Conservation (phyloP, 2,113 vertebrate species). For the Megaceryle torquata region DNA sequence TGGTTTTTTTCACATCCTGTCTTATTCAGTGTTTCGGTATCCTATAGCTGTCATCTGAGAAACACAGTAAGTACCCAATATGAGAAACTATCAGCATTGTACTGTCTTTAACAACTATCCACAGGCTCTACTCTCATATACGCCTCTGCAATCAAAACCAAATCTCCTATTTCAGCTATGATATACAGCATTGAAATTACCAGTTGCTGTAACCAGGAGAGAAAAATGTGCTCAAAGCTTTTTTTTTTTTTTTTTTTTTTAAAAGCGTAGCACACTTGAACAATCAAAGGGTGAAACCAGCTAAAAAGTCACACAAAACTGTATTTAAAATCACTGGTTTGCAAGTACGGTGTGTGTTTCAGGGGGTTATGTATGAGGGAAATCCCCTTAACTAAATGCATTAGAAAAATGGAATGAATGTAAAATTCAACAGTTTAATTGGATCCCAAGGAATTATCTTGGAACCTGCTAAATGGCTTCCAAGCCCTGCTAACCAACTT, state of each 20-base stretch:
- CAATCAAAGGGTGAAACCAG: conserved; percentile 49
- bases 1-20: not conserved
- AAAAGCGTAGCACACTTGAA: conserved; percentile 24
- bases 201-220: conserved; percentile 9
- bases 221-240: conserved; percentile 21
- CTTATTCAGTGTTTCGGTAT: not conserved
- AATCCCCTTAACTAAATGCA: conserved; percentile 61
- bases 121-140: not conserved
- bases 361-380: not conserved
- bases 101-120: not conserved
- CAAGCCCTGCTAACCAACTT: conserved; percentile 53
- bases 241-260: not conserved
- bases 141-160: not conserved
- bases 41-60: not conserved
- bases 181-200: not conserved
- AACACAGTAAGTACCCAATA: fast-evolving
- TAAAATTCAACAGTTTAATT: conserved; percentile 67
- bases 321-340: conserved; percentile 39
- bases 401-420: conserved; percentile 63
- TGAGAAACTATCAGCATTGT: not conserved
- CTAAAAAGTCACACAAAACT: conserved; percentile 14
- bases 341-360: not conserved
- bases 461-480: conserved; percentile 60
- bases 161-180: not conserved
- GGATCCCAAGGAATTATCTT: conserved; percentile 53